Base-by-base conservation (phyloP, 2,113 vertebrate genomes). In the Malurus melanocephalus region DNA sequence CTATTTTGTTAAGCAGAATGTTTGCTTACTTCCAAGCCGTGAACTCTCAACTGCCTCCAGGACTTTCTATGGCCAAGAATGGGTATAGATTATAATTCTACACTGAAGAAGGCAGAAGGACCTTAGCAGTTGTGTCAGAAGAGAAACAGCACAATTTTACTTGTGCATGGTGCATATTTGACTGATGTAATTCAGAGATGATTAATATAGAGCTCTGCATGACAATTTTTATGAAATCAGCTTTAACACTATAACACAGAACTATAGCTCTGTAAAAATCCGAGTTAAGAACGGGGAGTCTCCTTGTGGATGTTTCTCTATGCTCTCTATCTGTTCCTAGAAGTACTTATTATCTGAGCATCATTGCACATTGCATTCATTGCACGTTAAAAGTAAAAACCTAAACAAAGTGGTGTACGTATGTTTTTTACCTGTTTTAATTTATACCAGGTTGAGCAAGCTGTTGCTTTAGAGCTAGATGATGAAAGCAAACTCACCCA, bases 371-470 rank as follows among this genome's bases (percentile, higher is more conserved):
- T 57, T 75, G 12, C 1, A 2, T 69, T 33, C 33, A 33, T 33
- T 33, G 33, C 33, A 65, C 65, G 33, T 33, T 64, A 32, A 78
- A 85, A 71, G 38, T 24, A 42, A 22, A n/a, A 56, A 17, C 6
- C 3, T 16, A 28, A 52, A 30, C 8, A 27, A 93, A 26, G 13
- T 56, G 42, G 7, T 35, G 17, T 17, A 60, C 9, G 3, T 66
- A 12, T 5, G 5, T 80, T 68, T 53, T 74, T 60, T 82, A 69
- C 74, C 13, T 80, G 91, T 7, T 74, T 93, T 82, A 53, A 46
- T 92, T 80, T 92, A 17, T 45, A 8, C 21, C 94, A 98, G 98
- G 81, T 93, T 73, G 98, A 98, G 89, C 98, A 98, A 94, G 95
- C 90, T 87, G 96, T 93, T 42, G 79, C n/a, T n/a, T n/a, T n/a